Base-by-base conservation (phyloP, 2,113 vertebrate species). In the Manacus vitellinus region DNA sequence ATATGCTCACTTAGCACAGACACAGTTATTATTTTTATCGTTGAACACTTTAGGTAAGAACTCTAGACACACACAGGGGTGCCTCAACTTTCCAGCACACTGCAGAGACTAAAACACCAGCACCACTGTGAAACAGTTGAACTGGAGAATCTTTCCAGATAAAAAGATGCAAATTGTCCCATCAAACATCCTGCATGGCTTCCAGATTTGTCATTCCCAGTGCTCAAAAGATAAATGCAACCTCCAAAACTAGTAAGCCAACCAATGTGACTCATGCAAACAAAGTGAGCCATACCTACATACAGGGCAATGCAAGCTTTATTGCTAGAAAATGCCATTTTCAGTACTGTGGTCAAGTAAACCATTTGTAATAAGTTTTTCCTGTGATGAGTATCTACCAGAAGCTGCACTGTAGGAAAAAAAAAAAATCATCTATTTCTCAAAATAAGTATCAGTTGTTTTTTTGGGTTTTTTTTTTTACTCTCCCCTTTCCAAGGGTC, bases 21-120 rank as follows among this genome's bases (percentile, higher is more conserved):
- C 72, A 93, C 85, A 95, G 97, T 87, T 90, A 67, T 96, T 97
- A 97, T 94, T 95, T 97, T 96, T 94, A 97, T 82, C 17, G 67
- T 43, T 63, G 43, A 90, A 89, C 95, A 41, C 88, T 95, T 85
- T 82, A 68, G 93, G 89, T 93, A 88, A 88, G 85, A 96, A 67
- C 79, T 89, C 75, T 55, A 14, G 17, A 65, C 20, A 72, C 93
- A 90, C 90, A 47, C 74, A 77, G 85, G 74, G 94, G 92, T 70
- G 92, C 85, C 88, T 92, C 90, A 71, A 88, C 81, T 84, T 84
- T 86, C 23, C 85, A 91, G 82, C 75, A 25, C 20, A 24, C 18
- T 75, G 39, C 82, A 93, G 59, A 85, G 68, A 47, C 63, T 92
- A 59, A 95, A 95, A 80, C 55, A 90, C 39, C 85, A 90, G 65